Base-by-base conservation (phyloP, 2,113 vertebrate species). In the Mus spicilegus region DNA sequence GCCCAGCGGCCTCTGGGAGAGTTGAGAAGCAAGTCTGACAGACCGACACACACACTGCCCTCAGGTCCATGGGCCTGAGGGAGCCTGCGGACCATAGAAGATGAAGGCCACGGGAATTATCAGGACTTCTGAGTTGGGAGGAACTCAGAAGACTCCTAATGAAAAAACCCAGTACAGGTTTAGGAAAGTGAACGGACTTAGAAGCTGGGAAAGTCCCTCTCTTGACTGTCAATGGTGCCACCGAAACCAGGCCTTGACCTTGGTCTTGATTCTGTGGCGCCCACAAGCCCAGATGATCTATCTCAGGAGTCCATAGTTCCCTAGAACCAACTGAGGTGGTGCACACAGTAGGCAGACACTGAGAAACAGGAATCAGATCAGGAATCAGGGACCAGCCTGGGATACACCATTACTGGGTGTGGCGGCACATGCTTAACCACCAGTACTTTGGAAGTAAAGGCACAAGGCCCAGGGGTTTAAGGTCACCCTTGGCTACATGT, bases 1-100 rank as follows among this genome's bases (percentile, higher is more conserved):
- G 36, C 24, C 70, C 26, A 12, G 39, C 61, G 90, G 10, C 72
- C 42, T 42, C 16, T 17, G 67, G 95, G 78, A 88, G 22, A 91
- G 90, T 51, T 63, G 89, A 92, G 81, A 49, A 86, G 54, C 76
- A 93, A 69, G 22, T n/a, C 17, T 95, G 87, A 93, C 58, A 56
- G 49, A 6, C 49, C 4, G 49, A 49, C 49, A 49, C 49, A 49
- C 49, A 49, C 51, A 51, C 51, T 42, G 42, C 42, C 42, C 42
- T 42, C 42, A 42, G 42, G 11, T 77, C 42, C 42, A 19, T 36
- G 61, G 92, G 30, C 33, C 87, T 80, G 5, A 42, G 26, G 56
- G 26, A 82, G 16, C 30, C 13, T 69, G 82, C 87, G 65, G 49
- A 13, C 69, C 72, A 17, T 26, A 80, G 78, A 91, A 63, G 67